These are phyloP conservation scores for Rapana venosa DNA, from an alignment of 2,888 invertebrate genomes.

Conservation along the genomic window DNA sequence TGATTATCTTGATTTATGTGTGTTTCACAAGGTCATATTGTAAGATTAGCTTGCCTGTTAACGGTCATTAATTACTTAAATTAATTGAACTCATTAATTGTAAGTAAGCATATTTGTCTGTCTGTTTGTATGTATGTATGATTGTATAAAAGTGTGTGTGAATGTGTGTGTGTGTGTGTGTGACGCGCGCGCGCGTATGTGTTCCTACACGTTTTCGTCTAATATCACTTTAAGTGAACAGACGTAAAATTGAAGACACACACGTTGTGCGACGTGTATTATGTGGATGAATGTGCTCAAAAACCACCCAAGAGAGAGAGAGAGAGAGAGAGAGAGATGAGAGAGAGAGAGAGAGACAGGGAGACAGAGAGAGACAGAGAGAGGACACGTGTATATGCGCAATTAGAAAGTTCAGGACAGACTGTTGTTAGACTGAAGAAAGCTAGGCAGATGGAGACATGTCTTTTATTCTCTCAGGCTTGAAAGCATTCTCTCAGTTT, in stretches of 20 bases:
- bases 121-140: neutral
- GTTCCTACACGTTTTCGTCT: neutral
- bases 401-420: neutral
- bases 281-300: neutral
- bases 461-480: too few relatives aligned
- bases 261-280: neutral
- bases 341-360: slow-evolving; percentile 10
- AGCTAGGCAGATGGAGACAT: neutral
- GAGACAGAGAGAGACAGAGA: neutral
- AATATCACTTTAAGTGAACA: too few relatives aligned
- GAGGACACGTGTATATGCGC: neutral
- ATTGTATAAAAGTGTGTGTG: neutral
- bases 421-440: neutral
- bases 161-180: neutral
- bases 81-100: too few relatives aligned
- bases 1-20: too few relatives aligned
- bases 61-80: too few relatives aligned
- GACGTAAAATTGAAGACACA: too few relatives aligned
- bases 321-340: slow-evolving; percentile 17
- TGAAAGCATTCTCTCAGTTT: too few relatives aligned
- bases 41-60: too few relatives aligned
- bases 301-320: neutral
- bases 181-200: neutral
- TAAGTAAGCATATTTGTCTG: neutral
- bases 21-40: too few relatives aligned